Evolutionary conservation across 2,113 vertebrate species (phyloP).

Genomic region (Fregetta grallaria): DNA sequence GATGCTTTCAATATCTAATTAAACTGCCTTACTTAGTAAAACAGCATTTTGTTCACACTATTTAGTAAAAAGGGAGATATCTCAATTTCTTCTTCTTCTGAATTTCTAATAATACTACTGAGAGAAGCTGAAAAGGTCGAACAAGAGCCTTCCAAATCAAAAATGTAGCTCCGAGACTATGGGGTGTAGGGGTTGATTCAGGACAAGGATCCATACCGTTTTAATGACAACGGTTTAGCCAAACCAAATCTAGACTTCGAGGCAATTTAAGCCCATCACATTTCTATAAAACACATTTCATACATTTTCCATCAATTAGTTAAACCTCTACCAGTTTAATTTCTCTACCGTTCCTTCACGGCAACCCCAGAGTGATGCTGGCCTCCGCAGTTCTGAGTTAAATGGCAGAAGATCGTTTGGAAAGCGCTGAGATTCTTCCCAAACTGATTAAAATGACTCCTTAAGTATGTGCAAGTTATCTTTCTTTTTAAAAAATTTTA

Average conservation of each 20-base stretch:
- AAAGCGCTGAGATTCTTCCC: not conserved
- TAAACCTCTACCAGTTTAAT: no score
- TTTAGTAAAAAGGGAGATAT: not conserved
- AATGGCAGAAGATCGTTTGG: not conserved
- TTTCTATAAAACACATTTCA: not conserved
- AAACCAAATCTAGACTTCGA: not conserved
- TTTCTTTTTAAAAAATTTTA: not conserved
- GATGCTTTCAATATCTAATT: not conserved
- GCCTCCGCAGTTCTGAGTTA: not conserved
- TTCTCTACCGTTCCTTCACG: not conserved
- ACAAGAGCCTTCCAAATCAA: not conserved
- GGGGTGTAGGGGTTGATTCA: not conserved
- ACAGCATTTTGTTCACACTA: not conserved
- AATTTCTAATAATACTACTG: not conserved
- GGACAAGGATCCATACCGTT: not conserved
- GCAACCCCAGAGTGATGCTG: not conserved
- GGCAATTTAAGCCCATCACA: not conserved
- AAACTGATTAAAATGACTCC: not conserved
- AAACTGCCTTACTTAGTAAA: not conserved
- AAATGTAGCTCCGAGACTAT: rapidly evolving
- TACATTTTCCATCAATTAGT: not conserved
- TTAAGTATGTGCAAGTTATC: no score
- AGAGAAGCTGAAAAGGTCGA: not conserved
- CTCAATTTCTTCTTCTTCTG: not conserved
- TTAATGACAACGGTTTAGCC: not conserved